These are phyloP conservation scores for Cheilosia variabilis DNA, from an alignment of 2,888 invertebrate species.

Conservation along the genomic window DNA sequence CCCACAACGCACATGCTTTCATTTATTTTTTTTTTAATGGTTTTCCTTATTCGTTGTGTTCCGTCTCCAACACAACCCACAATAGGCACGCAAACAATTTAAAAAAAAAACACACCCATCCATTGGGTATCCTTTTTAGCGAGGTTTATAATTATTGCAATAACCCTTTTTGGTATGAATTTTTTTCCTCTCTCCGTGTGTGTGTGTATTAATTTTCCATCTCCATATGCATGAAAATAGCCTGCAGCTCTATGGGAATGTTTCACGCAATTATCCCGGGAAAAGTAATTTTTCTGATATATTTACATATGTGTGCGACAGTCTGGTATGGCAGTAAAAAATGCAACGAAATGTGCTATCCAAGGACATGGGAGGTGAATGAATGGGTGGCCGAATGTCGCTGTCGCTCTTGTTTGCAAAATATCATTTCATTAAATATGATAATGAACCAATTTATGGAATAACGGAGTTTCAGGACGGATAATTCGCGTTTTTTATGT, in stretches of 20 bases:
- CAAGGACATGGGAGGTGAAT: constrained; percentile 20
- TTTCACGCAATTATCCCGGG: constrained; percentile 64
- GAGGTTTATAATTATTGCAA: constrained; percentile 54
- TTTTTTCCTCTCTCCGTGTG: constrained; percentile 7
- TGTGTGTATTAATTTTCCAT: constrained; percentile 70
- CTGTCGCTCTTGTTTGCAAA: constrained; percentile 62
- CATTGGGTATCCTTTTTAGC: constrained; percentile 55
- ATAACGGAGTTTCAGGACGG: constrained; percentile 58
- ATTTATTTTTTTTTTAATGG: constrained; percentile 4
- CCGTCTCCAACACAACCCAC: constrained; percentile 23
- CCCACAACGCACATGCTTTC: not conserved
- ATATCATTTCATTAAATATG: constrained; percentile 76
- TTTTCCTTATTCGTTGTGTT: not conserved
- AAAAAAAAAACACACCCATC: constrained; percentile 17
- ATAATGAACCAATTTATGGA: constrained; percentile 74
- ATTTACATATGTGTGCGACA: not conserved
- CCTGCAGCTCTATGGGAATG: constrained; percentile 68
- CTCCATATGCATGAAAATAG: constrained; percentile 73
- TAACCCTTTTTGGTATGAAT: constrained; percentile 44
- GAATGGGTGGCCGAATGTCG: not conserved
- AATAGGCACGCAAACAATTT: constrained; percentile 66
- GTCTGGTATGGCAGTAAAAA: constrained; percentile 44
- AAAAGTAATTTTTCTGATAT: constrained; percentile 60
- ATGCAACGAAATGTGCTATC: constrained; percentile 54
- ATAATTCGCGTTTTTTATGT: constrained; percentile 41